Evolutionary conservation across 2,888 invertebrate genomes (phyloP).

Genomic region (Baccha elongata): DNA sequence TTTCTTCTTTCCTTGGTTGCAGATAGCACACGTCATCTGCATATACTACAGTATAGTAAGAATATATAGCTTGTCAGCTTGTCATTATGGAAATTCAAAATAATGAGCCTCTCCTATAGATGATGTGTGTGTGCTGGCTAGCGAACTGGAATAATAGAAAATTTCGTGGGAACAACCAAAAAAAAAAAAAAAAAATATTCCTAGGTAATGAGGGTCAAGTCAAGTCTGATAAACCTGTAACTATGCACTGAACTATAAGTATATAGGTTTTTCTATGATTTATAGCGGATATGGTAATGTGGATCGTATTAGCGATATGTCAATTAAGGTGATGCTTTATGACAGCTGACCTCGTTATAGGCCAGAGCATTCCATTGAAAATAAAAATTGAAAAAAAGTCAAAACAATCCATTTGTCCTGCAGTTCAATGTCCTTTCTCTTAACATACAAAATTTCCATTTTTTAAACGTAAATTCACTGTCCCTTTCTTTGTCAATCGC

Average conservation of each 20-base stretch:
- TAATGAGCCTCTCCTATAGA: conserved; percentile 39
- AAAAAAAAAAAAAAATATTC: conserved; percentile 11
- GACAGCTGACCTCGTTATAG: conserved; percentile 38
- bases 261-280: conserved; percentile 22
- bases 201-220: conserved; percentile 55
- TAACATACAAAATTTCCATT: conserved; percentile 37
- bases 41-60: conserved; percentile 37
- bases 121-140: conserved; percentile 2
- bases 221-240: too few species aligned
- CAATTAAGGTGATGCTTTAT: conserved; percentile 50
- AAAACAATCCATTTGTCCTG: not conserved
- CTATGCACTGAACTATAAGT: not conserved
- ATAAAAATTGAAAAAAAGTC: conserved; percentile 1
- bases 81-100: conserved; percentile 64
- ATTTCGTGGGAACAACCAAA: conserved; percentile 23
- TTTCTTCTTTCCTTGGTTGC: conserved; percentile 54
- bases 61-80: not conserved
- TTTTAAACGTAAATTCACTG: conserved; percentile 62
- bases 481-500: conserved; percentile 60
- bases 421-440: conserved; percentile 52
- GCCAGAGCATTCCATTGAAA: not conserved
- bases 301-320: conserved; percentile 26
- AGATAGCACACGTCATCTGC: conserved; percentile 50
- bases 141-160: conserved; percentile 42
- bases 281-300: conserved; percentile 7